Conservation (phyloP, 2,797 vertebrate genomes). For the Gastrophryne carolinensis region DNA sequence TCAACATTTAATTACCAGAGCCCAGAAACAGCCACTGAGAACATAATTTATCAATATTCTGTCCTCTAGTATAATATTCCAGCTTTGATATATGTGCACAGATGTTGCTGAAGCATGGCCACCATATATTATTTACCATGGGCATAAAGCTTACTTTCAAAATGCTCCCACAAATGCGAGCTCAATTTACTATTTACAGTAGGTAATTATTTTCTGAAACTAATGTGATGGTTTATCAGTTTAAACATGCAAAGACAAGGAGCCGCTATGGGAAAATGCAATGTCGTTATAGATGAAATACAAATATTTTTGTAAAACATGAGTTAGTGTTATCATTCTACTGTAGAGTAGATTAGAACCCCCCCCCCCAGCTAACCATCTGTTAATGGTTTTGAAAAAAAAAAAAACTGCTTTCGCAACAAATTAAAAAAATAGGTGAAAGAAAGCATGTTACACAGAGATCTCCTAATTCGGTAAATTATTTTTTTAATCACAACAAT, state of each 20-base stretch:
- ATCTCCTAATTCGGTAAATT: no score
- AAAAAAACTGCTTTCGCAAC: no score
- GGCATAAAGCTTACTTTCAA: conserved; percentile 1
- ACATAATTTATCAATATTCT: neutral
- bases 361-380: no score
- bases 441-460: no score
- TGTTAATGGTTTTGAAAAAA: no score
- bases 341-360: no score
- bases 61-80: conserved; percentile 6
- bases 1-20: conserved; percentile 8
- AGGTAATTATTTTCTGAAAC: neutral
- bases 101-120: neutral
- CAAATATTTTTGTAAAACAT: neutral
- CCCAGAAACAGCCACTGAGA: neutral
- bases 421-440: no score
- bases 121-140: neutral
- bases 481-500: no score
- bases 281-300: neutral
- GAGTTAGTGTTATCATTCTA: no score
- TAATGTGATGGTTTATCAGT: neutral
- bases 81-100: conserved; percentile 4
- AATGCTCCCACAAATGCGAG: neutral
- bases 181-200: neutral
- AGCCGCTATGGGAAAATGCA: neutral
- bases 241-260: neutral